Conservation (phyloP, 2,797 vertebrate species). For the Poeciliopsis infans region DNA sequence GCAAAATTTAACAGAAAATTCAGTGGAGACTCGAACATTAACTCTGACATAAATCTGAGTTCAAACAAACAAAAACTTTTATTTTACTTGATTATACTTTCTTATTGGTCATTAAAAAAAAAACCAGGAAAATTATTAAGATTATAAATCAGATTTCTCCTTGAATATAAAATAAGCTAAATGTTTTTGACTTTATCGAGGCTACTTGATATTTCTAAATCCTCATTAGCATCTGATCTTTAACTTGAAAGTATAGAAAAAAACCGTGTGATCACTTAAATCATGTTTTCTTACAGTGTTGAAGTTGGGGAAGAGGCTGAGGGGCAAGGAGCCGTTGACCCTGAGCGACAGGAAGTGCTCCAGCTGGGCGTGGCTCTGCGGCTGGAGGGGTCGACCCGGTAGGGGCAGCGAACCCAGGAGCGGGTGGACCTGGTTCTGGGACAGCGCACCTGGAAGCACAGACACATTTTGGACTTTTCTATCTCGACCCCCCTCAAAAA, state of each 20-base stretch:
- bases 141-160: background rate
- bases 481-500: background rate
- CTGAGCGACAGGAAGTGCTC: constrained; percentile 94
- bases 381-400: constrained; percentile 85
- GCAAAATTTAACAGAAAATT: background rate
- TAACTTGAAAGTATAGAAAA: background rate
- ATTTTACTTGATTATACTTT: background rate
- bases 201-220: background rate
- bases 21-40: background rate
- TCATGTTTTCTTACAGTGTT: constrained; percentile 84
- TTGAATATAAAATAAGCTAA: background rate
- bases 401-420: constrained; percentile 89
- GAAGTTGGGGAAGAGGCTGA: constrained; percentile 97
- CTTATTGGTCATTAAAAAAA: too few relatives aligned
- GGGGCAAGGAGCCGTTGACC: constrained; percentile 88
- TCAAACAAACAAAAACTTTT: background rate
- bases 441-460: constrained; percentile 66
- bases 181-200: background rate
- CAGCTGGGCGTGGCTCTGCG: constrained; percentile 77
- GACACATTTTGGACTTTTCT: background rate
- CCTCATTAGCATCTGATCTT: background rate
- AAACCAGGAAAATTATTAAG: too few relatives aligned
- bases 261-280: background rate
- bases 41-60: background rate
- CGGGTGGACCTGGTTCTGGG: constrained; percentile 85